These are phyloP conservation scores for Peromyscus maniculatus DNA, from an alignment of 2,113 vertebrate genomes.

Conservation along the genomic window DNA sequence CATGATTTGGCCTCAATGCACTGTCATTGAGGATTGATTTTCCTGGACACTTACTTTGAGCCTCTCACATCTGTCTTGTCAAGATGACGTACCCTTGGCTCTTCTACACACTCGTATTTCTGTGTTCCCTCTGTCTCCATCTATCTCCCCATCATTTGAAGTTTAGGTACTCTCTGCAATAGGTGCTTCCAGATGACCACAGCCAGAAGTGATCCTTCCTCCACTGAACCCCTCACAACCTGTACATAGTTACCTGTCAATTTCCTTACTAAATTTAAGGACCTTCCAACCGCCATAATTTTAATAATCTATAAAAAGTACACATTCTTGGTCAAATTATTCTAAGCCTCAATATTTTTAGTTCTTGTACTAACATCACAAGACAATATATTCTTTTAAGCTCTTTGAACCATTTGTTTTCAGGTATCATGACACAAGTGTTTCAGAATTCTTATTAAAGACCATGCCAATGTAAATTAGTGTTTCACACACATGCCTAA, in stretches of 20 bases:
- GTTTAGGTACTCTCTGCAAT: neutral
- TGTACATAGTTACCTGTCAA: neutral
- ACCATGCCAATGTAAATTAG: neutral
- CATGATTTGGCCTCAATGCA: neutral
- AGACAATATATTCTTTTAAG: neutral
- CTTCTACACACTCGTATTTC: neutral
- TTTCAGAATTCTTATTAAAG: neutral
- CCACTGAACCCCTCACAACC: neutral
- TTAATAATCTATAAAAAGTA: neutral
- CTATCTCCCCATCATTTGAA: neutral
- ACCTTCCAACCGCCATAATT: neutral
- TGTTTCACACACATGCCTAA: slow-evolving; percentile 15
- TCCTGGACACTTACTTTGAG: neutral
- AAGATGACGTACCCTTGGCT: neutral
- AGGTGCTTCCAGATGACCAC: neutral
- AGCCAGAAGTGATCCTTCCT: neutral
- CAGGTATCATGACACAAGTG: neutral
- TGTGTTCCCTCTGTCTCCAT: neutral
- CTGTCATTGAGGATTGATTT: neutral
- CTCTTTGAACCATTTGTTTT: slow-evolving; percentile 19
- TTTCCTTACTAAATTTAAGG: slow-evolving; percentile 4
- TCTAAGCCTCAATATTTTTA: neutral
- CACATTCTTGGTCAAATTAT: slow-evolving; percentile 17
- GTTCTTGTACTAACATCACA: neutral
- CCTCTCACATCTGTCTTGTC: neutral